Base-by-base conservation (phyloP, 2,888 invertebrate species). In the Anodontia alba region DNA sequence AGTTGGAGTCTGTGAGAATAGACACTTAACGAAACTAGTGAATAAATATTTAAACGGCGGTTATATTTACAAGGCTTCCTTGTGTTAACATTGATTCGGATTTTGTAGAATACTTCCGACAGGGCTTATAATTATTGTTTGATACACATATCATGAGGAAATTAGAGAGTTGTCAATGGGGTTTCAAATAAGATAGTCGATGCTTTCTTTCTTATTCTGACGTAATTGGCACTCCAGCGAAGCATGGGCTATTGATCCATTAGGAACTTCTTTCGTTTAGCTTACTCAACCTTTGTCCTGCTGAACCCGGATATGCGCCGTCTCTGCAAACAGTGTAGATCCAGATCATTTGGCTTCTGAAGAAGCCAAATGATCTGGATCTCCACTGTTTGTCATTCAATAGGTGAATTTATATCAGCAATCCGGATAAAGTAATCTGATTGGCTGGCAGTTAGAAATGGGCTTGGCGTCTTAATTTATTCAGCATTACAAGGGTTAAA, bases 11-110 rank as follows among this genome's bases (percentile, higher is more conserved):
- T 62, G 62, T 17, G 62, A 62, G 23, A 29, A 62, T 3, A 62
- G 62, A 62, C 62, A 62, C 62, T 62, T 62, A 62, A 62, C 62
- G 62, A 62, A 62, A 62, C 33, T 62, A 33, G 62, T 20, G 33
- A 62, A 62, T 62, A 62, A 62, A 62, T 62, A 62, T 62, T 62
- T 62, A 62, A 62, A 62, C 62, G 33, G 33, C 62, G 10, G 62
- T 33, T 62, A 33, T 62, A 62, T 62, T 62, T 62, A 62, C 62
- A 33, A 31, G 62, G 33, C 17, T 62, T 31, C 62, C 62, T 33
- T 20, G 62, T 62, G 33, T 33, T 62, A 62, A 33, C 62, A 62
- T 62, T 62, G 62, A 62, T 62, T 20, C 33, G 10, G 5, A 33
- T 23, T 20, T 33, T 62, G 62, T 29, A 12, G 33, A 31, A 33